Percentiles rank a stretch among this genome's conserved stretches.
Evolutionary conservation across 2,113 vertebrate genomes (phyloP).

Genomic region (Dicentrarchus labrax): DNA sequence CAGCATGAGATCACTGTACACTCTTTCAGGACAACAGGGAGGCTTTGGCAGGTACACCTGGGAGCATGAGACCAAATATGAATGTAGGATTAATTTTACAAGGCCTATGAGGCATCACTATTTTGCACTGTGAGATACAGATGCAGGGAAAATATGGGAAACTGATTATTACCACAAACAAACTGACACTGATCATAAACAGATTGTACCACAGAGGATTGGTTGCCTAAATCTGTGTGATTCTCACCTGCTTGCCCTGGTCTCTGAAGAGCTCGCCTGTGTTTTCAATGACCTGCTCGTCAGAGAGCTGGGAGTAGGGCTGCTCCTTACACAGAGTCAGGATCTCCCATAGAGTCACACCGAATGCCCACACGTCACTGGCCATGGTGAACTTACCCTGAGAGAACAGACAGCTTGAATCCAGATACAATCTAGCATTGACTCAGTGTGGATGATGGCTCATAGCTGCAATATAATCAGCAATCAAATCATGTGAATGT

Average conservation of each 20-base stretch:
- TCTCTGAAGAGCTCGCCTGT: slow-evolving; percentile 98
- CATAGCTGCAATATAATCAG: background rate
- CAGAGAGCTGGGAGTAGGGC: slow-evolving; percentile 93
- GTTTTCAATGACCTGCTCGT: slow-evolving; percentile 98
- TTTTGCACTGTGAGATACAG: background rate
- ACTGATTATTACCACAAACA: background rate
- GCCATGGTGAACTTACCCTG: slow-evolving; percentile 98
- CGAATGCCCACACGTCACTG: slow-evolving; percentile 96
- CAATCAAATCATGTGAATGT: no score
- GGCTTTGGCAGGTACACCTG: slow-evolving; percentile 95
- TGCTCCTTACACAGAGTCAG: slow-evolving; percentile 95
- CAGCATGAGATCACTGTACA: slow-evolving; percentile 93
- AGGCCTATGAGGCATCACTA: background rate
- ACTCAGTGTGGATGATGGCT: background rate
- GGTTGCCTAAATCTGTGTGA: background rate
- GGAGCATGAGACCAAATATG: background rate
- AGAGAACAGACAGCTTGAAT: slow-evolving; percentile 11
- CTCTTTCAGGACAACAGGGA: slow-evolving; percentile 88
- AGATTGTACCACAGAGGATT: background rate
- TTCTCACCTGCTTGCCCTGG: slow-evolving; percentile 91
- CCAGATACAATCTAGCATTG: background rate
- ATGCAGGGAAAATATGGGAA: background rate
- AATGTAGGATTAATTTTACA: background rate
- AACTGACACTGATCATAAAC: background rate
- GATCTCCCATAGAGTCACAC: slow-evolving; percentile 96